These are phyloP conservation scores for Rhynchonema sp. DNA, from an alignment of 2,888 invertebrate species.

Conservation along the genomic window DNA sequence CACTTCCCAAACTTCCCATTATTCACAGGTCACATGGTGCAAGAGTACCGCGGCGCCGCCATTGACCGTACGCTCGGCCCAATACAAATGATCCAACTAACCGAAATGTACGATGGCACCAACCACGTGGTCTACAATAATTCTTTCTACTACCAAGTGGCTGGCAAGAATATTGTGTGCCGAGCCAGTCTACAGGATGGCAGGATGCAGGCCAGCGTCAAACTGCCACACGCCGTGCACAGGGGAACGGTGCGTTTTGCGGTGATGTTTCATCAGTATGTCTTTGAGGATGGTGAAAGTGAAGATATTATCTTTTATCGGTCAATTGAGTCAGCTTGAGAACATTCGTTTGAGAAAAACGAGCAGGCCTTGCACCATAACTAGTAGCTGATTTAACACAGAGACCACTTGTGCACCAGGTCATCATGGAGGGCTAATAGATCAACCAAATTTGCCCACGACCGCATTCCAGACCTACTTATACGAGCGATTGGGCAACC, in stretches of 20 bases:
- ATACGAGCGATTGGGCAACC: neutral
- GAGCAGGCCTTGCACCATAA: too few relatives aligned
- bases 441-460: neutral
- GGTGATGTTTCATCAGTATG: too few relatives aligned
- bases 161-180: neutral
- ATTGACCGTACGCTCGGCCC: neutral
- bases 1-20: neutral
- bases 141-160: slow-evolving; percentile 58
- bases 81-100: neutral
- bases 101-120: slow-evolving; percentile 43
- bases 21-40: neutral
- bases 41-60: neutral
- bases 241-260: neutral
- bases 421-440: too few relatives aligned
- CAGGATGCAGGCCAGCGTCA: neutral
- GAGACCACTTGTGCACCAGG: too few relatives aligned
- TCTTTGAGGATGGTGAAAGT: too few relatives aligned
- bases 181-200: neutral
- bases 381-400: too few relatives aligned
- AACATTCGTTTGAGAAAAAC: too few relatives aligned
- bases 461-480: neutral
- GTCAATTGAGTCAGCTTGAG: too few relatives aligned
- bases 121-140: slow-evolving; percentile 76
- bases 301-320: too few relatives aligned
- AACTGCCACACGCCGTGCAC: neutral